Evolutionary conservation across 2,797 vertebrate genomes (phyloP), one percentile per base, ranked within the genome.

Genomic region (Geotrypetes seraphini): DNA sequence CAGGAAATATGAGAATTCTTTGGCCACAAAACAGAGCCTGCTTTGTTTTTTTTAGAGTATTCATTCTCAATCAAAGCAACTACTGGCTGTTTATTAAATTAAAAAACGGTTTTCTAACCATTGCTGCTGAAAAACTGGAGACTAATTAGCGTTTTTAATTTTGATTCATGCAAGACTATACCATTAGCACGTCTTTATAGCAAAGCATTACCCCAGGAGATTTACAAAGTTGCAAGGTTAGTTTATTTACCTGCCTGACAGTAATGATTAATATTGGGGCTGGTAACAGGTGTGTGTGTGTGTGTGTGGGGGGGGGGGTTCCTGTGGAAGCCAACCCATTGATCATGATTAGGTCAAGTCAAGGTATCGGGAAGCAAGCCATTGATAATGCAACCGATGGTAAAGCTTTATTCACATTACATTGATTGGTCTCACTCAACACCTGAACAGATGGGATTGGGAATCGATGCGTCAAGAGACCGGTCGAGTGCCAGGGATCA

Each of bases 11-110:
- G n/a, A n/a, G n/a, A n/a, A n/a, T n/a, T n/a, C n/a, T n/a, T n/a
- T n/a, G n/a, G n/a, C n/a, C n/a, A n/a, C n/a, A n/a, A n/a, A n/a
- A n/a, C n/a, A n/a, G n/a, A n/a, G n/a, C n/a, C n/a, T n/a, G n/a
- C n/a, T n/a, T n/a, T n/a, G n/a, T n/a, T n/a, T n/a, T n/a, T n/a
- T 16, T 54, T 63, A 65, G 64, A 32, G 47, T 43, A 52, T 59
- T 71, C 70, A 60, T 48, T 69, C 58, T 49, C 65, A 71, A 77
- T 79, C 77, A 50, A 67, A 75, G 57, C 57, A 25, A 79, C 70
- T 63, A 70, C 78, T 73, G 63, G 48, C 44, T 67, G 63, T 75
- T 77, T 71, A 73, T 78, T 72, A 73, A 75, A 70, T n/a, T 68
- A 75, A 79, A 73, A 77, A 53, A 63, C 66, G 59, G 54, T 50